phyloP scores from a whole-genome alignment of 2,888 invertebrate species.

The Ectemnius lituratus region DNA sequence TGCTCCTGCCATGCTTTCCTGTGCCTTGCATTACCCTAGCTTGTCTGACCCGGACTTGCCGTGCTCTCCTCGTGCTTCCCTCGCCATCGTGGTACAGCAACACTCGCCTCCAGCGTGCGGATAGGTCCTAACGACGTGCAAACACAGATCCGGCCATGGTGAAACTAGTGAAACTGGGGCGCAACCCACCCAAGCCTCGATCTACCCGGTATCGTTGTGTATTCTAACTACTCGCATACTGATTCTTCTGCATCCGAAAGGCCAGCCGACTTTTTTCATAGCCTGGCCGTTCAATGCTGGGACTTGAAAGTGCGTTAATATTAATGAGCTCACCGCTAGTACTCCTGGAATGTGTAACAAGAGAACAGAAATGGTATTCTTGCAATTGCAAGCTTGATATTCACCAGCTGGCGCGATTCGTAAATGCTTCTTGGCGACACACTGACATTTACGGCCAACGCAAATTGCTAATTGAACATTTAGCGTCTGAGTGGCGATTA shows the following conservation, averaged over 20 bases:
- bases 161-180: constrained; percentile 23
- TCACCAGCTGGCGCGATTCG: too few relatives aligned
- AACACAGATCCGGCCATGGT: constrained; percentile 16
- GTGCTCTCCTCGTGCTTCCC: background rate
- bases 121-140: constrained; percentile 43
- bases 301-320: background rate
- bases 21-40: background rate
- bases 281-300: background rate
- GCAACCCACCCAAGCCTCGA: constrained; percentile 9
- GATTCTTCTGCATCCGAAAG: background rate
- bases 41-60: background rate
- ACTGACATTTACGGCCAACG: too few relatives aligned
- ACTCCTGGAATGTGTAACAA: too few relatives aligned
- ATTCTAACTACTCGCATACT: background rate
- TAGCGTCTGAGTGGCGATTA: too few relatives aligned
- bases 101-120: constrained; percentile 21
- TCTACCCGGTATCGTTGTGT: background rate
- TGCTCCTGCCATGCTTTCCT: constrained; percentile 17
- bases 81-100: constrained; percentile 9
- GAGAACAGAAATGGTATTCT: too few relatives aligned
- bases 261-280: background rate
- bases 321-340: too few relatives aligned
- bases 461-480: too few relatives aligned
- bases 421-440: too few relatives aligned
- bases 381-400: too few relatives aligned